A percentile compares a stretch with the other conserved stretches of the same genome.
These are phyloP conservation scores for Amiota minor DNA, from an alignment of 2,888 invertebrate species.

Conservation along the genomic window DNA sequence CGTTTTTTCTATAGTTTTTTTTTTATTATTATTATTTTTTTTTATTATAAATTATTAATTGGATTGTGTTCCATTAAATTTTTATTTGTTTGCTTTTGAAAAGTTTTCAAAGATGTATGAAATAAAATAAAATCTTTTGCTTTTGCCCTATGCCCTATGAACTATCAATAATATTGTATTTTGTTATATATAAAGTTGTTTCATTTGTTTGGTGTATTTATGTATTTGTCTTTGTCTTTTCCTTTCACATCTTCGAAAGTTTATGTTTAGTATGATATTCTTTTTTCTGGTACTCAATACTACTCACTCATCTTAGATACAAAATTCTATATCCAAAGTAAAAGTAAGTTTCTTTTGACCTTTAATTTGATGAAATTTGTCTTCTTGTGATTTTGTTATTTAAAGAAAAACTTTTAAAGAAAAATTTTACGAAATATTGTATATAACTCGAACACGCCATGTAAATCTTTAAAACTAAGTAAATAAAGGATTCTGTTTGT, in stretches of 20 bases:
- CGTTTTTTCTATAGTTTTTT: conserved; percentile 23
- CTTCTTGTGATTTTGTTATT: not conserved
- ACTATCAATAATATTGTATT: too few relatives aligned
- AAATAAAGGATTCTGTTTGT: too few relatives aligned
- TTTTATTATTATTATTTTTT: conserved; percentile 48
- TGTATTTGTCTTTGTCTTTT: not conserved
- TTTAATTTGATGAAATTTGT: not conserved
- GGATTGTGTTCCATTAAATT: conserved; percentile 44
- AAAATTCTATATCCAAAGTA: not conserved
- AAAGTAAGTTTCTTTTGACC: not conserved
- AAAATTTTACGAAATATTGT: not conserved
- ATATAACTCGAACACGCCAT: conserved; percentile 33
- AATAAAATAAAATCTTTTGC: not conserved
- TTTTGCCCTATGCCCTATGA: conserved; percentile 19
- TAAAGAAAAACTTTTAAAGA: not conserved
- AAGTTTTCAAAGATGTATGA: not conserved
- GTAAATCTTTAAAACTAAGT: conserved; percentile 2
- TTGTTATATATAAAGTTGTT: not conserved
- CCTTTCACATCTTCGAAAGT: not conserved
- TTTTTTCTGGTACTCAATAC: conserved; percentile 24
- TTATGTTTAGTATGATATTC: not conserved
- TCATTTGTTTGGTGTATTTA: not conserved
- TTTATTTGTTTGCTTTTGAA: conserved; percentile 35
- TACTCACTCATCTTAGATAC: too few relatives aligned
- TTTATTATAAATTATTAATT: conserved; percentile 32